Percentiles rank a stretch among this genome's conserved stretches.
Conservation (phyloP, 2,113 vertebrate genomes). For the Calonectris borealis region DNA sequence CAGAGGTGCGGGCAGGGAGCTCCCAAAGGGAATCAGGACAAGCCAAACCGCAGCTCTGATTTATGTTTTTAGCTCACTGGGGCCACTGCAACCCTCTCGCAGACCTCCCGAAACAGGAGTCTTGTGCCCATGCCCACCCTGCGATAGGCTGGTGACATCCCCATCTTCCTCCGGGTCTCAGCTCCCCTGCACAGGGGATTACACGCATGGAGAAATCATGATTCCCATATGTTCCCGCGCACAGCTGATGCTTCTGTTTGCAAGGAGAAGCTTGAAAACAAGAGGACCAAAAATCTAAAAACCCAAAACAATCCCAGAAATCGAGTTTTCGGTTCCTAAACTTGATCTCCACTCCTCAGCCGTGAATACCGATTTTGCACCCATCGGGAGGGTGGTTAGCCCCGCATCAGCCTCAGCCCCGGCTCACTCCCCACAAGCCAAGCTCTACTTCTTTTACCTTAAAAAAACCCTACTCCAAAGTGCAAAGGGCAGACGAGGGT, state of each 20-base stretch:
- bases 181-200: not conserved
- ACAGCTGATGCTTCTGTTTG: not conserved
- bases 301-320: not conserved
- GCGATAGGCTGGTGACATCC: not conserved
- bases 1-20: not conserved
- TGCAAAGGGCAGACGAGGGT: fast-evolving
- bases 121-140: not conserved
- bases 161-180: not conserved
- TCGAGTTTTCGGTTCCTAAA: not conserved
- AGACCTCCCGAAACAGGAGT: not conserved
- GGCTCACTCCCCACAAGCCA: not conserved
- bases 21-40: not conserved
- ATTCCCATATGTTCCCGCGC: not conserved
- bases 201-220: fast-evolving
- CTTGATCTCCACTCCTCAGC: not conserved
- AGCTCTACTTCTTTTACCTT: not conserved
- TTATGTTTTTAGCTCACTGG: not conserved
- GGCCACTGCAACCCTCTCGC: not conserved
- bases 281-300: not conserved
- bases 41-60: not conserved
- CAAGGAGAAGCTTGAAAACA: not conserved
- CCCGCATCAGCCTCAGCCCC: not conserved
- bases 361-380: fast-evolving
- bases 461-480: not conserved
- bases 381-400: not conserved